Base-by-base conservation (phyloP, 2,888 invertebrate genomes). In the Andrena flavipes region DNA sequence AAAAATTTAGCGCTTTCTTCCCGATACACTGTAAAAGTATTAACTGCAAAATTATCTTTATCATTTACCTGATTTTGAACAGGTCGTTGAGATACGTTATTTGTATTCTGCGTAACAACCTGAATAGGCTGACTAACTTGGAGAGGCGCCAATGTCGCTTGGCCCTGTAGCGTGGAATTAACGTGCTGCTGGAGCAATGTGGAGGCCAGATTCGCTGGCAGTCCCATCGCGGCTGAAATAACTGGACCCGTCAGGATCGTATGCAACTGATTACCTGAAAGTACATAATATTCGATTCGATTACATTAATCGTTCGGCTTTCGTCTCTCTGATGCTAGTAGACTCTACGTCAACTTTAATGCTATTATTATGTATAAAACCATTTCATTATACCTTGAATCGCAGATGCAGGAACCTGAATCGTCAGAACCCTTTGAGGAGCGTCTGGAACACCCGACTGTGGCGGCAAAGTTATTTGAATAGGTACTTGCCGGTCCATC, bases 101-200 rank as follows among this genome's bases (percentile, higher is more conserved):
- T 91, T 67, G 87, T 84, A 74, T 68, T 90, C 65, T 91, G 92
- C 10, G 90, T 90, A 16, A 92, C 90, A 71, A 93, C 90, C 71
- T 92, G 92, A 65, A 92, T 76, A 49, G 91, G 90, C 72, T 92
- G 92, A 83, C 86, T 90, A 48, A 93, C 91, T 84, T 93, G 93
- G 51, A 93, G 90, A 6, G 92, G 91, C 23, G 92, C 83, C 26
- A 94, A 85, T 80, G 95, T 94, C 71, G 94, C 94, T 86, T 95
- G 95, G 79, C 95, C 95, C 82, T 95, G 96, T 78, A 97, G 94
- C 16, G 97, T 97, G 16, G 97, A 97, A 93, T 97, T 98, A 0
- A 98, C 98, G 94, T 98, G 98, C 92, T 98, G 97, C 91, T 98
- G 98, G n/a, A 98, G 94, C 82, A 98, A 95, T 1, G 97, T 96